Base-by-base conservation (phyloP, 2,797 vertebrate species). In the Diceros bicornis region DNA sequence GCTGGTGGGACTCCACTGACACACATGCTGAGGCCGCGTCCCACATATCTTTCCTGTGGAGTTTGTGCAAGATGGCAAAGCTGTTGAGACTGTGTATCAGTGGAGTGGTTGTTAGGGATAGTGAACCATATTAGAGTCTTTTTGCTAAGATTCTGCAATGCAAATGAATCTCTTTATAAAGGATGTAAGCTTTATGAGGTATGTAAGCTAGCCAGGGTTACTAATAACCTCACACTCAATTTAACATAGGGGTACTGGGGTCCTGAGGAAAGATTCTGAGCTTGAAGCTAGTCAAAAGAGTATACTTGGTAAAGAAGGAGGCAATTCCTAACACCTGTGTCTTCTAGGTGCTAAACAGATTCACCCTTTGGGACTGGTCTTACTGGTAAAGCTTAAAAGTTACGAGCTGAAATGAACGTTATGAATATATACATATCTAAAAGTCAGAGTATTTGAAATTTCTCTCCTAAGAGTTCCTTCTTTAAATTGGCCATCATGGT, bases 81-180 rank as follows among this genome's bases (percentile, higher is more conserved):
- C n/a, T n/a, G n/a, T n/a, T n/a, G n/a, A n/a, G 44, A 44, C 0
- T 8, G 32, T 34, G 7, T 11, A 4, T 61, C 34, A 3, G 0
- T 6, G 41, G 44, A 7, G 29, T 7, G 23, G n/a, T 23, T 23
- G 50, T n/a, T 37, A 29, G 32, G 21, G 16, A 14, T 2, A 82
- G 25, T 16, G 47, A 77, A 74, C 11, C 23, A 32, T 29, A 71
- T n/a, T 21, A 32, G 88, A 94, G 52, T 1, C 1, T 55, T 78
- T 52, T 68, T 32, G 25, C 47, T 52, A 68, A 77, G 37, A 75
- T 55, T 52, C n/a, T 25, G 27, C 7, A 32, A 18, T 34, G n/a
- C 5, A 72, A 57, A 85, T 85, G 3, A 72, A 47, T 59, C 59
- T 78, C 37, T 57, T 89, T 68, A n/a, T 25, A 23, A 74, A 69